A percentile compares a stretch with the other conserved stretches of the same genome.
These are phyloP conservation scores for Amphiprion percula DNA, from an alignment of 2,113 vertebrate species.

Conservation along the genomic window DNA sequence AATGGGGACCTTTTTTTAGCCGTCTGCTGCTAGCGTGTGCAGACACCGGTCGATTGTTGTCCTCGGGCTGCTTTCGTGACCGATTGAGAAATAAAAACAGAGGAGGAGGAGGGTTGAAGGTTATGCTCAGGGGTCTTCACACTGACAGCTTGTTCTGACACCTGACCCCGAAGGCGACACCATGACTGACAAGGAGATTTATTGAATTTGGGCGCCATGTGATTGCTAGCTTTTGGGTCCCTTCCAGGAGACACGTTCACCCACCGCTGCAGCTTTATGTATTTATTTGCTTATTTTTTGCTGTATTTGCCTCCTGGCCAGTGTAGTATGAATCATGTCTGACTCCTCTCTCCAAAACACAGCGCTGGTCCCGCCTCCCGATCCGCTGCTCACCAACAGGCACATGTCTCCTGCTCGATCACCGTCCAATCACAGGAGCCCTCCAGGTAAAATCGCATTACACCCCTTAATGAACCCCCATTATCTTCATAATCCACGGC, in stretches of 20 bases:
- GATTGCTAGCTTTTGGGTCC: background rate
- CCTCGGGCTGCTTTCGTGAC: constrained; percentile 1
- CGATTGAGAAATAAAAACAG: background rate
- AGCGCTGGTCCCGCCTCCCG: constrained; percentile 65
- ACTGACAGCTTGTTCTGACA: background rate
- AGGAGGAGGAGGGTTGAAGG: constrained; percentile 6
- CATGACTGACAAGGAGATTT: constrained; percentile 21
- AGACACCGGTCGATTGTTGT: background rate
- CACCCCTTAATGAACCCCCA: background rate
- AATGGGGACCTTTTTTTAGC: background rate
- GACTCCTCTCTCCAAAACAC: constrained; percentile 33
- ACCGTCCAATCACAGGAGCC: constrained; percentile 50
- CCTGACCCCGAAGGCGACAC: constrained; percentile 9
- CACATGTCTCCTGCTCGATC: constrained; percentile 64
- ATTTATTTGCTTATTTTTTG: background rate
- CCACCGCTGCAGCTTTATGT: background rate
- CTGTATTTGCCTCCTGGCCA: constrained; percentile 4
- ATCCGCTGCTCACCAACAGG: constrained; percentile 29
- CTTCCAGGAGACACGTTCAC: constrained; percentile 33
- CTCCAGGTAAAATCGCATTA: constrained; percentile 61
- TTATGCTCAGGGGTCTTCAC: background rate
- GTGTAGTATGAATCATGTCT: constrained; percentile 42
- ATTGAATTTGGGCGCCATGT: background rate
- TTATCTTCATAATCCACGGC: background rate
- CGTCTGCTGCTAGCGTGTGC: background rate